These are phyloP conservation scores for Magallana gigas DNA, from an alignment of 1,140 invertebrate genomes.

Conservation along the genomic window DNA sequence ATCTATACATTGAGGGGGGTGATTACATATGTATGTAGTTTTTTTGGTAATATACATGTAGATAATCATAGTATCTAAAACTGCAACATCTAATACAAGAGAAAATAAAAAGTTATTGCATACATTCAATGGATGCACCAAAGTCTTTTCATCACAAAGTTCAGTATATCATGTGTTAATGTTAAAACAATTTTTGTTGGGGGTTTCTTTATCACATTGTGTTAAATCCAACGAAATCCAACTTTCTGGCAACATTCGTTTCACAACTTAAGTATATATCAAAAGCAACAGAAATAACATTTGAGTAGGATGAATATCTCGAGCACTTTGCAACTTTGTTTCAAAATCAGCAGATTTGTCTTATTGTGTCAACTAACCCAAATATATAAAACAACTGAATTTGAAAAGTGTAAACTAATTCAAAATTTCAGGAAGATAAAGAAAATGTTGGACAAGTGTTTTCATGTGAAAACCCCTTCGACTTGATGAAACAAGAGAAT, in stretches of 20 bases:
- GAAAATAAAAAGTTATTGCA: background rate
- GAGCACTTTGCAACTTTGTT: no score
- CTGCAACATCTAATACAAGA: background rate
- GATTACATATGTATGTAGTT: background rate
- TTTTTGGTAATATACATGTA: background rate
- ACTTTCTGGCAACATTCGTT: background rate
- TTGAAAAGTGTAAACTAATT: no score
- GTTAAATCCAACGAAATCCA: background rate
- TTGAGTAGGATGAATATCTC: no score
- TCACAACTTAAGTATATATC: background rate
- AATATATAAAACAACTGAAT: no score
- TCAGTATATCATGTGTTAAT: background rate
- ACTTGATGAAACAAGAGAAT: no score
- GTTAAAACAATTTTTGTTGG: background rate
- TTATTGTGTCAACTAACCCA: no score
- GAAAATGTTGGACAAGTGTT: no score
- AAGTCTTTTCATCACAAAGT: background rate
- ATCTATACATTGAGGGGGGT: background rate
- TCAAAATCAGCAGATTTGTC: no score
- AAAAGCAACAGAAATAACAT: no score
- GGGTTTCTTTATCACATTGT: background rate
- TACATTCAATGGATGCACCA: background rate
- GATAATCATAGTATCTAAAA: constrained; percentile 1
- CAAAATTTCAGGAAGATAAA: no score
- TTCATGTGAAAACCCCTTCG: no score